Evolutionary conservation across 2,888 invertebrate species (phyloP).

Genomic region (Acanthacorydalis orientalis): DNA sequence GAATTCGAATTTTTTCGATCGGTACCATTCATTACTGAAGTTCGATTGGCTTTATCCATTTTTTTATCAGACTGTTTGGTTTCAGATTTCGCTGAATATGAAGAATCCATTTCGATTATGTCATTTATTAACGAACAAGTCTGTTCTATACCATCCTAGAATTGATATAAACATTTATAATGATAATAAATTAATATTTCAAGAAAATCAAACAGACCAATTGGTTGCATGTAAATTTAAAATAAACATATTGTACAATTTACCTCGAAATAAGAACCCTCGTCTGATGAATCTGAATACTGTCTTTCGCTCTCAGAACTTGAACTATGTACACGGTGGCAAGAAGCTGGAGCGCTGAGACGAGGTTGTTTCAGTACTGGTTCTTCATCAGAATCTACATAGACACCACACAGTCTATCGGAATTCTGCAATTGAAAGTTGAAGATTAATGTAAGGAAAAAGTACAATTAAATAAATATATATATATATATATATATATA

Average conservation of each 20-base stretch:
- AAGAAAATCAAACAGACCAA: constrained; percentile 2
- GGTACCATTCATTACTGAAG: too few relatives aligned
- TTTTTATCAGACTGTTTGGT: too few relatives aligned
- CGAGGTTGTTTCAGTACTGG: constrained; percentile 61
- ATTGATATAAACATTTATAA: neutral
- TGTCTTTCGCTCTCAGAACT: constrained; percentile 6
- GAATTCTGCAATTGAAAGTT: constrained; percentile 46
- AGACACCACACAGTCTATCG: constrained; percentile 16
- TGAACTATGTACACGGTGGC: neutral
- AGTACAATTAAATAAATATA: constrained; percentile 8
- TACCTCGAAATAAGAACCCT: constrained; percentile 27
- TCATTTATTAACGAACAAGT: constrained; percentile 4
- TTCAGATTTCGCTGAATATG: too few relatives aligned
- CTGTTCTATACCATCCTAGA: constrained; percentile 6
- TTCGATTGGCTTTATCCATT: too few relatives aligned
- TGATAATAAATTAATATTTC: too few relatives aligned
- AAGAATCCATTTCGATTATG: neutral
- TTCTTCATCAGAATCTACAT: constrained; percentile 55
- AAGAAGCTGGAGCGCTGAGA: constrained; percentile 24
- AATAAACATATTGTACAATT: too few relatives aligned
- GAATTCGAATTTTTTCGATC: too few relatives aligned
- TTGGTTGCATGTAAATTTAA: neutral
- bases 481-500: too few relatives aligned
- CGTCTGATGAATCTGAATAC: constrained; percentile 14
- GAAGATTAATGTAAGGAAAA: too few relatives aligned